These are phyloP conservation scores for Mellivora capensis DNA, from an alignment of 2,113 vertebrate species.

Conservation along the genomic window DNA sequence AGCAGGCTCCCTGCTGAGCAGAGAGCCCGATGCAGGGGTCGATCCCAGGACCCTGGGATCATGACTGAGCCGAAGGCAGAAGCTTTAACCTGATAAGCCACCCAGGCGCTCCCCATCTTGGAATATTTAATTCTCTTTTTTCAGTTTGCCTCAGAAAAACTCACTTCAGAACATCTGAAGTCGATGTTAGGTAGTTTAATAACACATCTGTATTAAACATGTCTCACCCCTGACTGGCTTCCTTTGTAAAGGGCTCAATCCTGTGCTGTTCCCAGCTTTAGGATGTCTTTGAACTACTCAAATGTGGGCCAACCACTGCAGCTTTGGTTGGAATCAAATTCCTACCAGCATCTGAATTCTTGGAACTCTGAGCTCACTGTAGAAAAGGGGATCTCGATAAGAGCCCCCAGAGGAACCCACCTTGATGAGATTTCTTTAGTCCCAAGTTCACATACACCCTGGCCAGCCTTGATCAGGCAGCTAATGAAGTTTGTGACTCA, in stretches of 20 bases:
- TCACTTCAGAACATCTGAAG: background rate
- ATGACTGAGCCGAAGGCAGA: no score
- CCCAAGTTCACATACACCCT: background rate
- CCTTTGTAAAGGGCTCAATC: background rate
- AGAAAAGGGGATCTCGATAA: background rate
- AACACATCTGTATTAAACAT: background rate
- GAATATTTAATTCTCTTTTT: conserved; percentile 9
- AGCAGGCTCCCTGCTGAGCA: no score
- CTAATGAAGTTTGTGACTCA: background rate
- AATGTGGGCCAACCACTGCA: background rate
- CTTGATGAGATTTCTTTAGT: background rate
- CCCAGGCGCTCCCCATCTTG: background rate
- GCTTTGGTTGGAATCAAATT: conserved; percentile 13
- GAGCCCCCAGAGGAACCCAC: background rate
- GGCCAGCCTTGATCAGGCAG: background rate
- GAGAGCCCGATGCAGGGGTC: no score
- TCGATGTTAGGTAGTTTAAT: background rate
- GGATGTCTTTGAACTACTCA: conserved; percentile 17
- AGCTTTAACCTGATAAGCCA: no score
- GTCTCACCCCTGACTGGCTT: background rate
- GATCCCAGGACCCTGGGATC: no score
- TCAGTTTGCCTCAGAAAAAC: background rate
- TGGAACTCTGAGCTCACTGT: background rate
- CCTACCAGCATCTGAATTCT: background rate
- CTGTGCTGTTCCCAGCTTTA: background rate